Conservation (phyloP, 1,140 invertebrate species). For the Zaprionus camerounensis region DNA sequence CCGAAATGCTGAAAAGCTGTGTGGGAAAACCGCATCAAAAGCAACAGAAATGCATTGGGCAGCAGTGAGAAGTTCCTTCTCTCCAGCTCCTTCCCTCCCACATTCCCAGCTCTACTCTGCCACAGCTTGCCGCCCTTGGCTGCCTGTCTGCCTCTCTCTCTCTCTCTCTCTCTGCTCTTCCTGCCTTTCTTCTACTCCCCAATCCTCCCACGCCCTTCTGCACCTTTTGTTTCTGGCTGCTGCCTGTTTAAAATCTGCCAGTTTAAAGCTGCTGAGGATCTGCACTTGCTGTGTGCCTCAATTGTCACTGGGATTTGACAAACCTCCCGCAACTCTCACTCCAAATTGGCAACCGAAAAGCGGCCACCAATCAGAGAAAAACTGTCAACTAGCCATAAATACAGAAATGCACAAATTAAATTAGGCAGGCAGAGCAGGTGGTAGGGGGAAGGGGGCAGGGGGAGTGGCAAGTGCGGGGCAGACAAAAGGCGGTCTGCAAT, state of each 20-base stretch:
- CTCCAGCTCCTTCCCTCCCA: not conserved
- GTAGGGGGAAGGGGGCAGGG: not conserved
- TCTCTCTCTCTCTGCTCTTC: too few species aligned
- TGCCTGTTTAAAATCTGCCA: slow-evolving; percentile 24
- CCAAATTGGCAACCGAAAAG: slow-evolving; percentile 39
- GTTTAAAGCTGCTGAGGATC: slow-evolving; percentile 4
- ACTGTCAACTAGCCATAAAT: slow-evolving; percentile 76
- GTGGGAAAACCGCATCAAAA: slow-evolving; percentile 74
- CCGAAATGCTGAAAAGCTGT: slow-evolving; percentile 42
- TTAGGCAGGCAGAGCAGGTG: slow-evolving; percentile 47
- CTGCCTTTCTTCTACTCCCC: not conserved
- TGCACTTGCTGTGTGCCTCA: slow-evolving; percentile 16
- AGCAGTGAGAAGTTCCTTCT: not conserved
- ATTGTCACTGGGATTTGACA: slow-evolving; percentile 32
- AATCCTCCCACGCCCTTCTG: slow-evolving; percentile 17
- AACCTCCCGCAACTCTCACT: slow-evolving; percentile 33
- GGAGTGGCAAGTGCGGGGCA: too few species aligned
- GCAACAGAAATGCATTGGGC: slow-evolving; percentile 74
- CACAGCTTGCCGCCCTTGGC: slow-evolving; percentile 35
- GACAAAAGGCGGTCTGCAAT: slow-evolving; percentile 69
- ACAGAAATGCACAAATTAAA: slow-evolving; percentile 67
- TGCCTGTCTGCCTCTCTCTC: not conserved
- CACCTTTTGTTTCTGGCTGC: slow-evolving; percentile 34
- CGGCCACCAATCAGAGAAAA: slow-evolving; percentile 60
- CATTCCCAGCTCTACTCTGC: not conserved